Base-by-base conservation (phyloP, 2,113 vertebrate genomes). In the Pedetes capensis region DNA sequence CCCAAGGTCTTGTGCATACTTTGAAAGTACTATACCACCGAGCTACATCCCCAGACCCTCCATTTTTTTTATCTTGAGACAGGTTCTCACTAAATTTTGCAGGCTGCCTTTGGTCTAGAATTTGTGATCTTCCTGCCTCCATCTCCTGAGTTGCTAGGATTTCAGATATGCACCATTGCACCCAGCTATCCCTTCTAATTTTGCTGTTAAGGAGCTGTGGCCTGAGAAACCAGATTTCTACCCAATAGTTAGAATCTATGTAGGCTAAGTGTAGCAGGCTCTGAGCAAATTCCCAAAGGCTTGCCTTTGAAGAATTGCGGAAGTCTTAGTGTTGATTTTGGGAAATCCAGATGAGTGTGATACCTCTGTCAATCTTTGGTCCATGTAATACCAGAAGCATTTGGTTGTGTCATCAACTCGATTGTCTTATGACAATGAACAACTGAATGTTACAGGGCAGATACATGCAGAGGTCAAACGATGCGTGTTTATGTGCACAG, bases 281-380 rank as follows among this genome's bases (percentile, higher is more conserved):
- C 32, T 64, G 49, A 81, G 53, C 53, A 32, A 86, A 72, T 82
- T 66, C 71, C 49, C 18, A 55, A 86, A 14, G 53, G 11, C 53
- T 89, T 92, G 32, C 68, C 55, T 83, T 39, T 87, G 71, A 96
- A 87, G 68, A 93, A 87, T 37, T 78, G 17, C 39, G 93, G 87
- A 72, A 55, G 10, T 1, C 32, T 94, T 74, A 75, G 8, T 72
- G 68, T 82, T 76, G 61, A 71, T 68, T 71, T 88, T 69, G 14
- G 29, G 89, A 37, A n/a, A 55, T 51, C 10, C 53, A 69, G 17
- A 61, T 79, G 51, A 74, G 2, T 42, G 3, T 66, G 42, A 64
- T 42, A 2, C 57, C 23, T 96, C 64, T 86, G 71, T 69, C 78
- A 68, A 83, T 69, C 27, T 80, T 83, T 92, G n/a, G 7, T 80